phyloP scores from a whole-genome alignment of 2,888 invertebrate genomes.

The Tenthredo livida region DNA sequence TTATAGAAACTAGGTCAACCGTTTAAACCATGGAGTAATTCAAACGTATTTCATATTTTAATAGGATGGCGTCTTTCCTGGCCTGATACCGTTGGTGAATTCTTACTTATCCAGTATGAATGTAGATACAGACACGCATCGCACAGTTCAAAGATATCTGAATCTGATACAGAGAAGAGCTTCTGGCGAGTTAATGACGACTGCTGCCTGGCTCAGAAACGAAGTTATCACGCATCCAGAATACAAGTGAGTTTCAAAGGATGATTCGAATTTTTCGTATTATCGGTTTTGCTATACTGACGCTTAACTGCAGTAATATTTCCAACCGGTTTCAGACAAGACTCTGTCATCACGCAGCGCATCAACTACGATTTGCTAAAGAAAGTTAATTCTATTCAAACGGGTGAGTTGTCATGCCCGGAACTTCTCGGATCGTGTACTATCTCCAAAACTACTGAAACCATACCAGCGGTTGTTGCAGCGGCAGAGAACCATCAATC shows the following conservation, averaged over 20 bases:
- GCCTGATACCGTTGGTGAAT: constrained; percentile 95
- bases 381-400: constrained; percentile 87
- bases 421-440: constrained; percentile 87
- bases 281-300: background rate
- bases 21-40: background rate
- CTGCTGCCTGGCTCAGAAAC: constrained; percentile 96
- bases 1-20: background rate
- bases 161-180: constrained; percentile 94
- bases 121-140: constrained; percentile 98
- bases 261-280: background rate
- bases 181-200: constrained; percentile 93
- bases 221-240: constrained; percentile 93
- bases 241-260: constrained; percentile 86
- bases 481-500: constrained; percentile 77
- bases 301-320: constrained; percentile 27
- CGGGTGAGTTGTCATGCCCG: constrained; percentile 86
- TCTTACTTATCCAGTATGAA: constrained; percentile 97
- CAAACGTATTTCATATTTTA: constrained; percentile 57
- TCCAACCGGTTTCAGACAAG: constrained; percentile 82
- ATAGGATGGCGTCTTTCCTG: constrained; percentile 94
- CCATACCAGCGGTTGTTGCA: constrained; percentile 89
- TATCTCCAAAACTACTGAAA: constrained; percentile 90
- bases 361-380: constrained; percentile 95
- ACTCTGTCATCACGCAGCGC: constrained; percentile 92
- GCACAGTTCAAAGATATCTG: constrained; percentile 97